Conservation (phyloP, 92 coral and sea anemone genomes). For the Porites divaricata region DNA sequence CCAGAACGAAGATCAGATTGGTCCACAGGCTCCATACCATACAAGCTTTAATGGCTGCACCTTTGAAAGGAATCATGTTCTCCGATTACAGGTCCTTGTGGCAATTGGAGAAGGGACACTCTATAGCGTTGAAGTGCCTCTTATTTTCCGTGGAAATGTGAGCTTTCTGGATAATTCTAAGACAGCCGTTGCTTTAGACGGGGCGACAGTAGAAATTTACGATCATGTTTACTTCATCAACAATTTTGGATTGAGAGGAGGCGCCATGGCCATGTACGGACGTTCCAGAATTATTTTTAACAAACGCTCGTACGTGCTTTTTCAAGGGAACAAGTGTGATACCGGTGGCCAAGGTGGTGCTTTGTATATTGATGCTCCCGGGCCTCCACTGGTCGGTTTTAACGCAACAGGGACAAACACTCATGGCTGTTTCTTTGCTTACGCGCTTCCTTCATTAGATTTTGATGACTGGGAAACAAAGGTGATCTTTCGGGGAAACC, state of each 20-base stretch:
- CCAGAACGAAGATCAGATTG: slow-evolving; percentile 73
- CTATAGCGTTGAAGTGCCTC: slow-evolving; percentile 73
- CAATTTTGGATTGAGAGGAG: slow-evolving; percentile 83
- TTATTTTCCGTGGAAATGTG: slow-evolving; percentile 55
- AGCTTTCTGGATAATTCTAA: slow-evolving; percentile 64
- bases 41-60: slow-evolving; percentile 49
- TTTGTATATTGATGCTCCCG: slow-evolving; percentile 76
- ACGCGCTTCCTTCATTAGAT: slow-evolving; percentile 53
- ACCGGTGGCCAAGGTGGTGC: slow-evolving; percentile 80
- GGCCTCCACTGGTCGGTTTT: slow-evolving; percentile 79
- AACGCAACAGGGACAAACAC: slow-evolving; percentile 70
- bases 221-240: slow-evolving; percentile 54
- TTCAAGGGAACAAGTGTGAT: slow-evolving; percentile 65
- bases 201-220: slow-evolving; percentile 67
- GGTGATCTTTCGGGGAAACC: slow-evolving; percentile 74
- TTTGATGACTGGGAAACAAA: slow-evolving; percentile 81
- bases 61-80: slow-evolving; percentile 58
- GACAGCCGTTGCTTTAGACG: slow-evolving; percentile 81
- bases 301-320: slow-evolving; percentile 58
- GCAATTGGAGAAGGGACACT: slow-evolving; percentile 76
- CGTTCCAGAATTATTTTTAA: slow-evolving; percentile 70
- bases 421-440: slow-evolving; percentile 83
- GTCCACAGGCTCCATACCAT: slow-evolving; percentile 64
- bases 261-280: slow-evolving; percentile 93
- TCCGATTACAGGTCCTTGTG: slow-evolving; percentile 40